A percentile compares a stretch with the other conserved stretches of the same genome.
Evolutionary conservation across 2,797 vertebrate genomes (phyloP).

Genomic region (Amniataba percoides): DNA sequence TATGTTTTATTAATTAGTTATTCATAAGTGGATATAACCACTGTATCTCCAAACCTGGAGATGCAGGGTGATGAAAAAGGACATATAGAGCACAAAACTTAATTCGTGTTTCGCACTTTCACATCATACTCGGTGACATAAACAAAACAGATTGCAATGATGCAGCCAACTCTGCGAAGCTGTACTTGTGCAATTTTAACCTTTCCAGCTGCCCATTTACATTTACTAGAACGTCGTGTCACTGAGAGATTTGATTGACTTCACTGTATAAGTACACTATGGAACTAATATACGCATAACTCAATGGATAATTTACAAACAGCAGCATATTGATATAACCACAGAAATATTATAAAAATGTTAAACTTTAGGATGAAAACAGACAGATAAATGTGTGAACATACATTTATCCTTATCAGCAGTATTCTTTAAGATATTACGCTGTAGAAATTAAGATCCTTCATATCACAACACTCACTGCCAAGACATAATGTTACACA

Average conservation of each 20-base stretch:
- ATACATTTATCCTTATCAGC: not conserved
- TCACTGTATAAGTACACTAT: slow-evolving; percentile 6
- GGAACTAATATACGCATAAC: slow-evolving; percentile 26
- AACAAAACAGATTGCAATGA: not conserved
- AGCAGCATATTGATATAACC: slow-evolving; percentile 12
- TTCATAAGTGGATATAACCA: slow-evolving; percentile 1
- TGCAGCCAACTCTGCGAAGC: not conserved
- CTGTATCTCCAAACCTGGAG: not conserved
- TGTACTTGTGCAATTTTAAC: not conserved
- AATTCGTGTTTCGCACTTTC: too few relatives aligned
- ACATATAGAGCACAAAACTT: not conserved
- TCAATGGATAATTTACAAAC: slow-evolving; percentile 42
- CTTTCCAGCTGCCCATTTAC: not conserved
- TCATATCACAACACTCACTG: slow-evolving; percentile 1
- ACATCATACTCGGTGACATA: not conserved
- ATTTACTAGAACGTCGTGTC: not conserved
- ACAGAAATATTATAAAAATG: not conserved
- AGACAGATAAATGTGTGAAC: not conserved
- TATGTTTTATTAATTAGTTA: slow-evolving; percentile 22
- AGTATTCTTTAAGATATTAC: not conserved
- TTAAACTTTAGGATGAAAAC: not conserved
- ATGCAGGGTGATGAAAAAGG: slow-evolving; percentile 15
- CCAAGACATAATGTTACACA: slow-evolving; percentile 27
- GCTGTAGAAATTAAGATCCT: slow-evolving; percentile 10
- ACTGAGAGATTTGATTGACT: slow-evolving; percentile 7